Evolutionary conservation across 2,888 invertebrate species (phyloP).

Genomic region (Acrobasis repandana): DNA sequence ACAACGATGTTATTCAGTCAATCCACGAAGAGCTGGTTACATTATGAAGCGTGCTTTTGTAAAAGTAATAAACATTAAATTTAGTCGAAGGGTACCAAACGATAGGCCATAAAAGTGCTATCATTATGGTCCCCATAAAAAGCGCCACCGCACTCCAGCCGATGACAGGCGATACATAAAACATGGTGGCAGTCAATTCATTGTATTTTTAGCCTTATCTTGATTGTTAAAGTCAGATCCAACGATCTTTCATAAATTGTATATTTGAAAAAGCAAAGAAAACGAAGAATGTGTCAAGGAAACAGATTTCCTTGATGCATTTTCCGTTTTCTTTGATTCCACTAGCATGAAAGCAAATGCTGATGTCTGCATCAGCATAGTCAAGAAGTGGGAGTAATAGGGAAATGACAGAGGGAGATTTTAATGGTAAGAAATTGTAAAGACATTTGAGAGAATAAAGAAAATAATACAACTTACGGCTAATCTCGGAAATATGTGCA

Average conservation of each 20-base stretch:
- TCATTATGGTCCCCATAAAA: slow-evolving; percentile 45
- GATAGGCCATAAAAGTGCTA: slow-evolving; percentile 46
- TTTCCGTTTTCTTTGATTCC: too few relatives aligned
- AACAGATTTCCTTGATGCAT: too few relatives aligned
- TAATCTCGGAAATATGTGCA: too few relatives aligned
- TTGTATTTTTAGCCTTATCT: slow-evolving; percentile 8
- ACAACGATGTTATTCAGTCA: neutral
- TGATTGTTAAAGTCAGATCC: slow-evolving; percentile 13
- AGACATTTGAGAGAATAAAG: too few relatives aligned
- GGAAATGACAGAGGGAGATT: too few relatives aligned
- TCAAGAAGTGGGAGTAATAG: too few relatives aligned
- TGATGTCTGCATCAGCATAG: too few relatives aligned
- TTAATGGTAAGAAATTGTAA: too few relatives aligned
- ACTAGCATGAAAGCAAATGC: too few relatives aligned
- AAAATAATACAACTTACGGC: too few relatives aligned
- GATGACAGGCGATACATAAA: slow-evolving; percentile 26
- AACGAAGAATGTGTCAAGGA: too few relatives aligned
- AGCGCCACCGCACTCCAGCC: slow-evolving; percentile 29
- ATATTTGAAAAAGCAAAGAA: too few relatives aligned
- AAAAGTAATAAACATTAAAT: slow-evolving; percentile 45
- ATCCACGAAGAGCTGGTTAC: slow-evolving; percentile 5
- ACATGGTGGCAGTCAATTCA: slow-evolving; percentile 12
- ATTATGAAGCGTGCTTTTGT: slow-evolving; percentile 38
- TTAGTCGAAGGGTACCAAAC: slow-evolving; percentile 41
- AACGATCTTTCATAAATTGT: neutral